Conservation (phyloP, 2,888 invertebrate species). For the Poecilus cupreus region DNA sequence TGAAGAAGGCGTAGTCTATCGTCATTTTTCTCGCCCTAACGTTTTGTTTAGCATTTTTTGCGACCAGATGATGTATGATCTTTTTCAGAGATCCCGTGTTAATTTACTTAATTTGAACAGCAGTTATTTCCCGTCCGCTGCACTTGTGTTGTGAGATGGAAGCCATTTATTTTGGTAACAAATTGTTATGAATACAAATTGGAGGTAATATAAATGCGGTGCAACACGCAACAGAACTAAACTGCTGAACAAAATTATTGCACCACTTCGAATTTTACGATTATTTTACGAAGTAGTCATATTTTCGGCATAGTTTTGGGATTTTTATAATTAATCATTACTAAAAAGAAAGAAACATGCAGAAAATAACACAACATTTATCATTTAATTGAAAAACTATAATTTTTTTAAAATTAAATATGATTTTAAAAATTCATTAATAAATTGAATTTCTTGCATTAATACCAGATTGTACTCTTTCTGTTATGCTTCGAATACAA, state of each 20-base stretch:
- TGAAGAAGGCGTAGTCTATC: too few relatives aligned
- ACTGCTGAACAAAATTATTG: neutral
- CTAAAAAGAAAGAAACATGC: neutral
- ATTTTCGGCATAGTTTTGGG: neutral
- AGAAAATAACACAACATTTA: too few relatives aligned
- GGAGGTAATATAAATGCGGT: neutral
- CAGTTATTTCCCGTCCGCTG: neutral
- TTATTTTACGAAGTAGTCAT: too few relatives aligned
- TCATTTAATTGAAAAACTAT: too few relatives aligned
- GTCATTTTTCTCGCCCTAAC: too few relatives aligned
- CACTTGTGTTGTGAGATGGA: neutral
- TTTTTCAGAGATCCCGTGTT: constrained; percentile 4
- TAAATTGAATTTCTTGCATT: too few relatives aligned
- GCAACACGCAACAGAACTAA: neutral
- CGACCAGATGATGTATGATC: neutral
- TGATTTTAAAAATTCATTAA: neutral
- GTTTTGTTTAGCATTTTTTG: too few relatives aligned
- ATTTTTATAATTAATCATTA: neutral
- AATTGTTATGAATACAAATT: constrained; percentile 18
- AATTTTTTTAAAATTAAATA: too few relatives aligned
- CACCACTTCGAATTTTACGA: too few relatives aligned
- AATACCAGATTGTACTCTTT: too few relatives aligned
- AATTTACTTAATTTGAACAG: constrained; percentile 3
- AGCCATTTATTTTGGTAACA: neutral
- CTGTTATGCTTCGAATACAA: too few relatives aligned